phyloP scores from a whole-genome alignment of 2,113 vertebrate species.

The Sterrhoptilus dennistouni region DNA sequence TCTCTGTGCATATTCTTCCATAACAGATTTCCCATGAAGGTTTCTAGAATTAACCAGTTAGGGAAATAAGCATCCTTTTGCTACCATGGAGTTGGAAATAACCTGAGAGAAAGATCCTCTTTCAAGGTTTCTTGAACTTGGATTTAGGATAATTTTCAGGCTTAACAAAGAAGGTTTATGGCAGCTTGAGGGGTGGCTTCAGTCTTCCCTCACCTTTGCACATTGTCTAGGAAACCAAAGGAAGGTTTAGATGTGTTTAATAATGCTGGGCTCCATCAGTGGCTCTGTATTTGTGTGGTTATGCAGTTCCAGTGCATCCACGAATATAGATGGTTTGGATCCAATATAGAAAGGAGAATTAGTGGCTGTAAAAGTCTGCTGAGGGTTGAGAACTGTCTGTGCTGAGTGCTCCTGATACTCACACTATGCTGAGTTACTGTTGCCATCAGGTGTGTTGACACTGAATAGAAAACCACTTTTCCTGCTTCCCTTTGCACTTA shows the following conservation, averaged over 20 bases:
- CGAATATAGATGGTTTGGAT: accelerated
- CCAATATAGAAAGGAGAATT: not conserved
- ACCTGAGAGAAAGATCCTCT: not conserved
- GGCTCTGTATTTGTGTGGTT: not conserved
- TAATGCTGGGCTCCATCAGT: not conserved
- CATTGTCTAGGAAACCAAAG: not conserved
- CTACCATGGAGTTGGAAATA: not conserved
- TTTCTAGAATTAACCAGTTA: not conserved
- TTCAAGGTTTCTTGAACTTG: not conserved
- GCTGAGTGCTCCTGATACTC: not conserved
- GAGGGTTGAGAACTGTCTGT: not conserved
- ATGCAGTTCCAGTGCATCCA: not conserved
- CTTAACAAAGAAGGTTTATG: not conserved
- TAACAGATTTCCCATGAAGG: not conserved
- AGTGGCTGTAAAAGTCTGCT: not conserved
- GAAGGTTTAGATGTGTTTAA: not conserved
- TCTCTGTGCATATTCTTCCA: not conserved
- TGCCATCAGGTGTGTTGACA: not conserved
- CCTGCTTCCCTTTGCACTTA: not conserved
- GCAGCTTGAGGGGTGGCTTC: not conserved
- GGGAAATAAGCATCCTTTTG: not conserved
- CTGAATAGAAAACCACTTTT: not conserved
- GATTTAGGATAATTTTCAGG: not conserved
- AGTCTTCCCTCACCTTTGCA: not conserved
- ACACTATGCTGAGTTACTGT: not conserved